Conservation (phyloP, 35 echinoderm and acorn worm species). For the Apostichopus japonicus region DNA sequence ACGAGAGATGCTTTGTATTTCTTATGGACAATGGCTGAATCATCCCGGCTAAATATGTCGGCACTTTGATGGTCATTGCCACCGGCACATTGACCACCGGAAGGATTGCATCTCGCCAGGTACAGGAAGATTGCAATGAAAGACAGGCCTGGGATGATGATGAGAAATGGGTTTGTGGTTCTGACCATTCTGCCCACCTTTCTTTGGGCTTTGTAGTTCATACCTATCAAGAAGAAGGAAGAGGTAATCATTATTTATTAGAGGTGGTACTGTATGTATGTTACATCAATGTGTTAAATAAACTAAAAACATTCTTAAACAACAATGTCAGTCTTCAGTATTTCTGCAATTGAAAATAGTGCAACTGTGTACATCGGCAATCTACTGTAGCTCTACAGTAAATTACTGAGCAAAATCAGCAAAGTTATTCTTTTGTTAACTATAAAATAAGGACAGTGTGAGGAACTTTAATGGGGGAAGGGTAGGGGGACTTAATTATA, state of each 20-base stretch:
- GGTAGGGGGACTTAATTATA: too few relatives aligned
- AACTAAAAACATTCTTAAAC: too few relatives aligned
- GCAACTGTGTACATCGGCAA: too few relatives aligned
- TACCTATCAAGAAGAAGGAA: conserved; percentile 1
- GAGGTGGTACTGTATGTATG: too few relatives aligned
- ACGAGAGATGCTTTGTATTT: conserved; percentile 74
- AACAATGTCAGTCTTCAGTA: too few relatives aligned
- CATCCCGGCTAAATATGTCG: conserved; percentile 35
- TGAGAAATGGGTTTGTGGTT: conserved; percentile 42
- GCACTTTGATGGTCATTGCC: conserved; percentile 29
- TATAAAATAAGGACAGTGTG: too few relatives aligned
- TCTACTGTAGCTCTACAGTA: too few relatives aligned
- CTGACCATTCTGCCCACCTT: conserved; percentile 62
- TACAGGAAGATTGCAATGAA: conserved; percentile 67
- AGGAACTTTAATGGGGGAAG: too few relatives aligned
- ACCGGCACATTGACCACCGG: neutral
- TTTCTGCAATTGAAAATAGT: too few relatives aligned
- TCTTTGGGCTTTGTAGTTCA: conserved; percentile 29
- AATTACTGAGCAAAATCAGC: too few relatives aligned
- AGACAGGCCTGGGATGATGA: conserved; percentile 65
- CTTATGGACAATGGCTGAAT: conserved; percentile 26
- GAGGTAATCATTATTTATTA: neutral
- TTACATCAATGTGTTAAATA: too few relatives aligned
- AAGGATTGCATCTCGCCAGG: conserved; percentile 65
- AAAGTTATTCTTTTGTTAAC: too few relatives aligned